Conservation (phyloP, 2,113 vertebrate genomes). For the Galeopterus variegatus region DNA sequence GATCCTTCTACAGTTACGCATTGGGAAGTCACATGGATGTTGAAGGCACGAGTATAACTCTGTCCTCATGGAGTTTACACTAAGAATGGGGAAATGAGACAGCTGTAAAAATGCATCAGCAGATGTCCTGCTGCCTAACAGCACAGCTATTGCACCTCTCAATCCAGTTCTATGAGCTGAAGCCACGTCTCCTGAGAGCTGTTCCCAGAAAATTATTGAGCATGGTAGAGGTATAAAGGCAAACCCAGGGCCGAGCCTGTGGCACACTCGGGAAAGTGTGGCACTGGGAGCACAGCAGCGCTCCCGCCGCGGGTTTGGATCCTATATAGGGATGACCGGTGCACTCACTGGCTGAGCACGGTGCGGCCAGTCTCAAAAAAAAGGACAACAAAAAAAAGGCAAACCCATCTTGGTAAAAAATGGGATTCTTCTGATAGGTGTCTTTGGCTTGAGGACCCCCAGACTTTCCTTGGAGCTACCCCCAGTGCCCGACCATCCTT, state of each 20-base stretch:
- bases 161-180: background rate
- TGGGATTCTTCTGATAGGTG: background rate
- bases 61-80: background rate
- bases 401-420: background rate
- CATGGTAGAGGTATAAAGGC: background rate
- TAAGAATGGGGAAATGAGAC: accelerated
- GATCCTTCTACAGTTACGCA: background rate
- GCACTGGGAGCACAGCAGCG: no score
- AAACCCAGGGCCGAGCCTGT: no score
- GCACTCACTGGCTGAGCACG: no score
- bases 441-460: background rate
- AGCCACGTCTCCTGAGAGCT: no score
- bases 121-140: background rate
- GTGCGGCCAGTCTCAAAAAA: no score
- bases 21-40: accelerated
- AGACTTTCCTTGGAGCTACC: no score
- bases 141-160: no score
- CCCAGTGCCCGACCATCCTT: background rate
- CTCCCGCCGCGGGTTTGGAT: no score
- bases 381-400: no score
- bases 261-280: no score
- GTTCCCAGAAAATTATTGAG: background rate
- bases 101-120: background rate
- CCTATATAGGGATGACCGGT: no score
- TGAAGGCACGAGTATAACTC: accelerated